A percentile compares a stretch with the other conserved stretches of the same genome.
These are phyloP conservation scores for Fulica atra DNA, from an alignment of 2,113 vertebrate genomes.

Conservation along the genomic window DNA sequence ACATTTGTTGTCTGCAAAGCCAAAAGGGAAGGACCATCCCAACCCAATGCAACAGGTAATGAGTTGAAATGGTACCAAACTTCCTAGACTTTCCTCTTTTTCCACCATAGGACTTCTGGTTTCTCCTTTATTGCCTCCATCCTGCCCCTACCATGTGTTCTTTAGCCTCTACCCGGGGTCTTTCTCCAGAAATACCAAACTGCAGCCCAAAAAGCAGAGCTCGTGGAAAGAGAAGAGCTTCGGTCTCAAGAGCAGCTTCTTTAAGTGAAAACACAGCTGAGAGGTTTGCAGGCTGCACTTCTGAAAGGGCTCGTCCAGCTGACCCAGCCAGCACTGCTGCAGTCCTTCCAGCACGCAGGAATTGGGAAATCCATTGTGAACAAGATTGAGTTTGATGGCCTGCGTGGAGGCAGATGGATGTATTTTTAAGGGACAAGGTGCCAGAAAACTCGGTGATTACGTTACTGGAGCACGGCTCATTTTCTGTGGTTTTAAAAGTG, in stretches of 20 bases:
- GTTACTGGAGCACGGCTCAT: constrained; percentile 75
- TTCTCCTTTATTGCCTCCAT: not conserved
- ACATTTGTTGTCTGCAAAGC: not conserved
- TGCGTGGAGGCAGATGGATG: constrained; percentile 77
- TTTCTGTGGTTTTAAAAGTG: constrained; percentile 77
- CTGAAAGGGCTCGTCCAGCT: constrained; percentile 60
- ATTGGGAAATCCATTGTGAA: constrained; percentile 75
- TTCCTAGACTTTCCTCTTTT: constrained; percentile 7
- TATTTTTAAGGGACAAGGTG: constrained; percentile 77
- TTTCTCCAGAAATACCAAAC: constrained; percentile 30
- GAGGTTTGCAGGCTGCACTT: constrained; percentile 57
- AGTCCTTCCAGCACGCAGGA: constrained; percentile 70
- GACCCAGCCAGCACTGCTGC: constrained; percentile 53
- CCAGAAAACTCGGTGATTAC: constrained; percentile 77
- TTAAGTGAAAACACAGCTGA: constrained; percentile 79
- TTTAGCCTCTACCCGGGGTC: constrained; percentile 4
- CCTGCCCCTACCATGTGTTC: not conserved
- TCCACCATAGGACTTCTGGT: not conserved
- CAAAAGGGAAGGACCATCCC: not conserved
- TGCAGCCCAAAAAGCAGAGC: constrained; percentile 41
- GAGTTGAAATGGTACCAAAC: not conserved
- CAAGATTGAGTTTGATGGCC: constrained; percentile 71
- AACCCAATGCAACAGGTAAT: not conserved
- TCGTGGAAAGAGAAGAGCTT: constrained; percentile 59
- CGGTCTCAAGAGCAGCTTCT: constrained; percentile 54